Evolutionary conservation across 2,797 vertebrate genomes (phyloP), one percentile per base, ranked within the genome.

Genomic region (Phataginus tetradactyla): DNA sequence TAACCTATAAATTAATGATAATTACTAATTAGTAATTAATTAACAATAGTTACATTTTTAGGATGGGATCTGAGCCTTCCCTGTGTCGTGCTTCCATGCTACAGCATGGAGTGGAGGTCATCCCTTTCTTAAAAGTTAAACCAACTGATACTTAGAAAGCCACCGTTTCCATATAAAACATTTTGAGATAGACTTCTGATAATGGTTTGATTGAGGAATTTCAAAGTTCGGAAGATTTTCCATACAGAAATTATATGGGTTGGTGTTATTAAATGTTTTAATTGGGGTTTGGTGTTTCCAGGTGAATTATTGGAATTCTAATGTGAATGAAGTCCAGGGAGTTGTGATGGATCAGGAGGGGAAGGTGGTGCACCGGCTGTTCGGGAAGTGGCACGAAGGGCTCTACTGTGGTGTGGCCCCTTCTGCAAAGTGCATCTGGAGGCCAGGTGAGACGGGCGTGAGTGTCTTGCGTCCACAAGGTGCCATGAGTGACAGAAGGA

Each of bases 291-390:
- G 94, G 5, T 23, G 96, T 97, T 97, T 97, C 78, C 96, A 99
- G 99, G 99, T 99, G 84, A 99, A 99, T 98, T 99, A 99, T 92
- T 99, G 99, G 99, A 99, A 99, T 97, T 99, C 99, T 29, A 99
- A 99, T 78, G 99, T 99, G 85, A 99, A 99, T 93, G 99, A 99
- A 97, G 99, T 99, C 77, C 99, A 99, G 97, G 99, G 99, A 7
- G 99, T 99, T 88, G 99, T 99, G 96, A 99, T 99, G 98, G 99
- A 99, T 94, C 99, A 99, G 96, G 99, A 99, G 96, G 99, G 99
- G 68, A 99, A 99, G 97, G 99, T 99, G 85, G 99, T 99, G 63
- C 99, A 99, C 98, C 99, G 99, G 84, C 99, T 99, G 12, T 99
- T 99, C 98, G 99, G 99, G 61, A 99, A 99, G 97, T 99, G 99